These are phyloP conservation scores for Oreochromis niloticus DNA, from an alignment of 2,113 vertebrate genomes.

Conservation along the genomic window DNA sequence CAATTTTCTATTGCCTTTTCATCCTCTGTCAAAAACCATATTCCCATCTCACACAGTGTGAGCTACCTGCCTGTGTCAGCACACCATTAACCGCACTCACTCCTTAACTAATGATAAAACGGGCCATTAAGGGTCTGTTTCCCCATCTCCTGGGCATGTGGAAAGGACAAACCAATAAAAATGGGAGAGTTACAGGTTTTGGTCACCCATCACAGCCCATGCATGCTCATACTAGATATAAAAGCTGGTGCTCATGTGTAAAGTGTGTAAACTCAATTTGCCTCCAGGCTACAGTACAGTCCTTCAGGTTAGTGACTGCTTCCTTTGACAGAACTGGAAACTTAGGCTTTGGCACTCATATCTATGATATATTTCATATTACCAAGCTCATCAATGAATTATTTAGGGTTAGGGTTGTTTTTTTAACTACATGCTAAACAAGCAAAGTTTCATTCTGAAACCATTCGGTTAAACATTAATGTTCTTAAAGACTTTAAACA, in stretches of 20 bases:
- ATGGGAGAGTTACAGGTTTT: neutral
- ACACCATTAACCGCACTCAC: neutral
- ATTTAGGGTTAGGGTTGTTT: neutral
- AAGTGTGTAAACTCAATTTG: neutral
- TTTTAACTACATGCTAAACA: neutral
- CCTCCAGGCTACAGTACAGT: neutral
- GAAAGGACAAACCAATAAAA: neutral
- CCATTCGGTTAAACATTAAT: neutral
- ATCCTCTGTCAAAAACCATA: neutral
- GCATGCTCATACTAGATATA: neutral
- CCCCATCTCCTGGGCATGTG: neutral
- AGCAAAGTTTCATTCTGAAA: neutral
- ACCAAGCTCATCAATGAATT: neutral
- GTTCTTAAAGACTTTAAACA: neutral
- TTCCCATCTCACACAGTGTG: neutral
- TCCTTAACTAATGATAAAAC: neutral
- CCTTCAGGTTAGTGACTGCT: neutral
- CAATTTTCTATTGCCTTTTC: slow-evolving; percentile 40
- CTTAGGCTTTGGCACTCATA: too few species aligned
- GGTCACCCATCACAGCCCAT: neutral
- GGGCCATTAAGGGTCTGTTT: neutral
- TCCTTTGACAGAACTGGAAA: neutral
- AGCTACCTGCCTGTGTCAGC: slow-evolving; percentile 13
- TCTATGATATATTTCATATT: neutral
- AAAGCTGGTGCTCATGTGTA: neutral